Evolutionary conservation across 1,140 invertebrate genomes (phyloP).

Genomic region (Parasteatoda tepidariorum): DNA sequence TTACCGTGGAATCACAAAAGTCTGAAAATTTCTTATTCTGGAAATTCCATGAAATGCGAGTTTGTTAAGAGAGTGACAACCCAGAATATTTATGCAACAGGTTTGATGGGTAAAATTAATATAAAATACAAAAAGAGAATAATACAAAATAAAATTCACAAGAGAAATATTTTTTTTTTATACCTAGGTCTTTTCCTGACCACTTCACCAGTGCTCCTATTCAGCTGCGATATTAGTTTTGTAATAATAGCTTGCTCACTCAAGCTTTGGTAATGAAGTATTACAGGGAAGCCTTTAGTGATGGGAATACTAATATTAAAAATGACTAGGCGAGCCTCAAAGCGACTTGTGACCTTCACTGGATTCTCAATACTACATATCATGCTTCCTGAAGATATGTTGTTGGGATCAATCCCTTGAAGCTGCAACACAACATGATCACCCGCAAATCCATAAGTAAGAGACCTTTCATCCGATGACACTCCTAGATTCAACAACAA

Average conservation of each 20-base stretch:
- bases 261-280: slow-evolving; percentile 91
- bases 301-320: slow-evolving; percentile 94
- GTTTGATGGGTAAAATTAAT: too few species aligned
- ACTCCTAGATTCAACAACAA: slow-evolving; percentile 74
- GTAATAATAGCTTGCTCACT: slow-evolving; percentile 89
- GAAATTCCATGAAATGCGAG: too few species aligned
- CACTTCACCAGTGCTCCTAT: slow-evolving; percentile 92
- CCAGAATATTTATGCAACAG: too few species aligned
- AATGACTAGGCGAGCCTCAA: slow-evolving; percentile 91
- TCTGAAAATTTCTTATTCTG: too few species aligned
- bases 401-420: slow-evolving; percentile 77
- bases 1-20: too few species aligned
- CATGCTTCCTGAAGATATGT: slow-evolving; percentile 86
- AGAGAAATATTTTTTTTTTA: slow-evolving; percentile 24
- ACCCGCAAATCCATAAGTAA: slow-evolving; percentile 88
- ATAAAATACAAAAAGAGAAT: too few species aligned
- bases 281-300: slow-evolving; percentile 79
- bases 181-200: slow-evolving; percentile 87
- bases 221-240: slow-evolving; percentile 85
- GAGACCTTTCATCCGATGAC: slow-evolving; percentile 79
- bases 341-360: slow-evolving; percentile 81
- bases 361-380: slow-evolving; percentile 84
- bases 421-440: slow-evolving; percentile 89
- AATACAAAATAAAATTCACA: too few species aligned
- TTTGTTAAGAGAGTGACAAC: too few species aligned